Conservation (phyloP, 2,113 vertebrate genomes). For the Pavo muticus region DNA sequence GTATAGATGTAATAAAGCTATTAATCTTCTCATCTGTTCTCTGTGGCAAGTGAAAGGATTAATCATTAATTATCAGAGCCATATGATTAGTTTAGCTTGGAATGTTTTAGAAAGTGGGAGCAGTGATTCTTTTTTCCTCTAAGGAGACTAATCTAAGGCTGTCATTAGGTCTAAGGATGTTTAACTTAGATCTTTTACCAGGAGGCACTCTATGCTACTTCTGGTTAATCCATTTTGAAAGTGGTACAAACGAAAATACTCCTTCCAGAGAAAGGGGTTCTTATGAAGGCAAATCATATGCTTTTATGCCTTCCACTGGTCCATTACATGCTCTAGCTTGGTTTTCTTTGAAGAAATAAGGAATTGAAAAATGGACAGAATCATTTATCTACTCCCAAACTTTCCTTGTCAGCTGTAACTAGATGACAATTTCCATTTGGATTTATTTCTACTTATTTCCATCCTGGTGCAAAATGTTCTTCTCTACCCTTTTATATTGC, state of each 20-base stretch:
- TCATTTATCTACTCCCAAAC: conserved; percentile 29
- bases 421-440: conserved; percentile 39
- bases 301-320: neutral
- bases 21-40: conserved; percentile 24
- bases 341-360: conserved; percentile 43
- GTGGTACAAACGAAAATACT: conserved; percentile 36
- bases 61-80: conserved; percentile 30
- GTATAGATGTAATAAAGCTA: conserved; percentile 12
- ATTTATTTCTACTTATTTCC: conserved; percentile 46
- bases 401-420: conserved; percentile 29
- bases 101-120: conserved; percentile 16
- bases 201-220: conserved; percentile 5
- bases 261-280: neutral
- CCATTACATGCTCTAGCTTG: neutral
- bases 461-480: conserved; percentile 37
- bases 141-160: conserved; percentile 11
- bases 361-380: conserved; percentile 2
- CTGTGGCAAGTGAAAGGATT: conserved; percentile 13
- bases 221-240: conserved; percentile 47
- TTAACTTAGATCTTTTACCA: conserved; percentile 52
- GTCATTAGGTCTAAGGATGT: conserved; percentile 28
- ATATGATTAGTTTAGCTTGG: conserved; percentile 24
- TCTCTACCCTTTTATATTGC: conserved; percentile 38
- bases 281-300: neutral
- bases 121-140: neutral